Conservation (phyloP, 30 jellyfish, hydroid and myxozoan species). For the Cassiopea xamachana region DNA sequence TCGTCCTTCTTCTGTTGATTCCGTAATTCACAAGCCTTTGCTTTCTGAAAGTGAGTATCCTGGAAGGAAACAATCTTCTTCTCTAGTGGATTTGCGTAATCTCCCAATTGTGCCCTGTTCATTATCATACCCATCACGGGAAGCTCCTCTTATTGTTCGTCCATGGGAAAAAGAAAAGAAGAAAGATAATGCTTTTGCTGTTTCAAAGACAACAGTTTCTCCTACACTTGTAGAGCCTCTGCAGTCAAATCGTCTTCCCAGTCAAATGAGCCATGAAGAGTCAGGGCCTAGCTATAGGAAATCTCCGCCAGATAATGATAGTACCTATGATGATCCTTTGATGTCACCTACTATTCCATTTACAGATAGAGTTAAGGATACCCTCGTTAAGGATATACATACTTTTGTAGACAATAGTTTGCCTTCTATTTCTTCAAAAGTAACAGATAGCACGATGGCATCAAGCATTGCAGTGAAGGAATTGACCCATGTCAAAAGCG, state of each 20-base stretch:
- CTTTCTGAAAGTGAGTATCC: slow-evolving; percentile 21
- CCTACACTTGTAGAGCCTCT: neutral
- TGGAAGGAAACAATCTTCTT: slow-evolving; percentile 21
- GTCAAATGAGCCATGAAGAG: neutral
- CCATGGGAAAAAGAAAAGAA: slow-evolving; percentile 82
- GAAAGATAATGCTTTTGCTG: neutral
- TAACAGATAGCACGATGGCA: neutral
- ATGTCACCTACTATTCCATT: slow-evolving; percentile 83
- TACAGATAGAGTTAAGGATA: slow-evolving; percentile 52
- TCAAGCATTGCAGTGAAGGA: neutral
- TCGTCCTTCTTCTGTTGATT: slow-evolving; percentile 72
- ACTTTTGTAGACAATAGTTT: neutral
- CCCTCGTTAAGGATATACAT: slow-evolving; percentile 18
- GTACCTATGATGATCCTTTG: slow-evolving; percentile 57
- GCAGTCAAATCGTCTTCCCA: neutral
- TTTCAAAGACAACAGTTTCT: neutral
- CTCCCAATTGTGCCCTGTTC: slow-evolving; percentile 42
- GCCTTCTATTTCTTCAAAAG: neutral
- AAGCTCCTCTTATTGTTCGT: slow-evolving; percentile 59
- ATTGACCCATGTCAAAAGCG: too few species aligned
- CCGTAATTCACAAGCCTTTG: slow-evolving; percentile 53
- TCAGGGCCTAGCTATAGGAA: neutral
- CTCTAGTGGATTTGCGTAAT: slow-evolving; percentile 59
- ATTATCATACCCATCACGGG: slow-evolving; percentile 11
- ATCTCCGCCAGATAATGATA: neutral